Evolutionary conservation across 2,113 vertebrate species (phyloP).

Genomic region (Saimiri boliviensis): DNA sequence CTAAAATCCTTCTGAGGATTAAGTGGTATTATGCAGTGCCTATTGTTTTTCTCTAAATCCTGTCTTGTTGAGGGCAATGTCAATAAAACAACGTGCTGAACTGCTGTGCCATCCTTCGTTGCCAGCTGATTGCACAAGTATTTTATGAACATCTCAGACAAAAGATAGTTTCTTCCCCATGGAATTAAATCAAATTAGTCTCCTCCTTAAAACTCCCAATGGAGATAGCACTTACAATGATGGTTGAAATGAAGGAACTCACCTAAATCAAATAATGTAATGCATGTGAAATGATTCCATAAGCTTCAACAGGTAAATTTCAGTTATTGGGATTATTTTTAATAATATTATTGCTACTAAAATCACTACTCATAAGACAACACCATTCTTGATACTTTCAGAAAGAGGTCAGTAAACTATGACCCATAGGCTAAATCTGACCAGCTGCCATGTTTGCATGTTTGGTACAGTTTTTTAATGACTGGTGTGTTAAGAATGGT

Average conservation of each 20-base stretch:
- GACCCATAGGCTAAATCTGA: neutral
- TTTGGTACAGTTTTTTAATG: neutral
- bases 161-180: accelerated
- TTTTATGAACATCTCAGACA: conserved; percentile 37
- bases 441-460: accelerated
- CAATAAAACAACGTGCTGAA: conserved; percentile 47
- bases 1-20: conserved; percentile 14
- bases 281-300: accelerated
- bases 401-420: accelerated
- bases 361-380: accelerated
- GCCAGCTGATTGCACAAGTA: conserved; percentile 43
- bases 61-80: conserved; percentile 41
- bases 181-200: neutral
- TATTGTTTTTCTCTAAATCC: conserved; percentile 42
- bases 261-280: no score
- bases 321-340: accelerated
- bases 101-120: conserved; percentile 20
- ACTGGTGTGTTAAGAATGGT: neutral
- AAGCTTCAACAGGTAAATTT: accelerated
- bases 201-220: accelerated
- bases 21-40: neutral
- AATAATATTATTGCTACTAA: accelerated
- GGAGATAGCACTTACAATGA: accelerated
- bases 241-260: accelerated
- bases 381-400: neutral